Conservation (phyloP, 2,113 vertebrate species). For the Condylura cristata region DNA sequence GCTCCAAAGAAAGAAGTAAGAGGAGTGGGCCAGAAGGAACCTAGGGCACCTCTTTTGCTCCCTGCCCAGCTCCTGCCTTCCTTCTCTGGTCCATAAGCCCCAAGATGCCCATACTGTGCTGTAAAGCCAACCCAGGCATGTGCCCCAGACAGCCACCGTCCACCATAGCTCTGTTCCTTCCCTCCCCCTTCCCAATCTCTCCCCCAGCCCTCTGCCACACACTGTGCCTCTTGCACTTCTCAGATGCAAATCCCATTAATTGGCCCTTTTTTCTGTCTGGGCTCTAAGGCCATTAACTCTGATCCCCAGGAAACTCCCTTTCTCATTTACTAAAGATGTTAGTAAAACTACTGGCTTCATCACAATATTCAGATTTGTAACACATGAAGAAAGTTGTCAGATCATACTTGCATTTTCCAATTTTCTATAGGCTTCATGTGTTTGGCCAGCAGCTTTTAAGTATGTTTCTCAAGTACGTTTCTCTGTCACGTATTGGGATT, state of each 20-base stretch:
- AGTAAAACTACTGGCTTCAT: background rate
- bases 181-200: background rate
- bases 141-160: background rate
- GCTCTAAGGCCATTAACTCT: background rate
- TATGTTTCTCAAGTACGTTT: too few species aligned
- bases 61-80: background rate
- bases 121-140: too few species aligned
- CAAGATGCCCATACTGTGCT: background rate
- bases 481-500: background rate
- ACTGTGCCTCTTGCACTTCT: background rate
- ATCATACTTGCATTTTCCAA: background rate
- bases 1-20: background rate
- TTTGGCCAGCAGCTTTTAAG: constrained; percentile 21
- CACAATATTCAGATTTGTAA: constrained; percentile 23
- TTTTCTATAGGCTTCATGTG: background rate
- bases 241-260: background rate
- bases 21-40: background rate
- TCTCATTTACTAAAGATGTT: background rate
- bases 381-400: constrained; percentile 7
- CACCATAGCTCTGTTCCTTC: background rate
- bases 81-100: background rate
- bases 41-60: background rate
- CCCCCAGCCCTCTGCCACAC: background rate
- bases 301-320: background rate
- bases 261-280: background rate